A percentile compares a stretch with the other conserved stretches of the same genome.
phyloP scores from a whole-genome alignment of 2,888 invertebrate genomes.

The Phytoseiulus persimilis region DNA sequence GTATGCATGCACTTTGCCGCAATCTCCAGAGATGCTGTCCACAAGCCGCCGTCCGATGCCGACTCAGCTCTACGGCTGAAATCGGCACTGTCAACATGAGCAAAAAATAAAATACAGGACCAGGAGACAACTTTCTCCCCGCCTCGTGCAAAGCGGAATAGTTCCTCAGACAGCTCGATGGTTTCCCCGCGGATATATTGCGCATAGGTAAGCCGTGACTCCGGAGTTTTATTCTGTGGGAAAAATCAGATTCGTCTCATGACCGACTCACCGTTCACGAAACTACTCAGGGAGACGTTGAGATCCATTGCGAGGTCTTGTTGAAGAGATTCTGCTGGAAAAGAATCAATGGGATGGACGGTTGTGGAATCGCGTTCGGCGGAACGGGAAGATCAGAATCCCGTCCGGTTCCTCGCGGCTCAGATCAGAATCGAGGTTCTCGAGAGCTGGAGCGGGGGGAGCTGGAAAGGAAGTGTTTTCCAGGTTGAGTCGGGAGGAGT shows the following conservation, averaged over 20 bases:
- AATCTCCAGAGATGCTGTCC: neutral
- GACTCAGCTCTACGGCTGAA: neutral
- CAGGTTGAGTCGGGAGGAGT: too few relatives aligned
- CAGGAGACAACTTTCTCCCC: too few relatives aligned
- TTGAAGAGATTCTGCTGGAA: neutral
- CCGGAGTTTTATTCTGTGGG: too few relatives aligned
- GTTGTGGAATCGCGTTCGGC: neutral
- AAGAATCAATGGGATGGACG: conserved; percentile 5
- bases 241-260: neutral
- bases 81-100: neutral
- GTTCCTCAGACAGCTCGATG: too few relatives aligned
- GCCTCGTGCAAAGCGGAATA: too few relatives aligned
- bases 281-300: neutral
- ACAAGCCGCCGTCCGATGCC: neutral
- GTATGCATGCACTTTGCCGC: neutral
- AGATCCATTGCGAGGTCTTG: neutral
- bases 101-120: neutral
- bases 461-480: neutral
- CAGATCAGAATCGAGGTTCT: neutral
- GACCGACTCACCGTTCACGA: neutral
- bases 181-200: too few relatives aligned
- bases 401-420: neutral
- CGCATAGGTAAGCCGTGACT: too few relatives aligned
- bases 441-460: neutral
- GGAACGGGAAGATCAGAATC: neutral